These are phyloP conservation scores for Eriocheir sinensis DNA, from an alignment of 1,140 invertebrate species.

Conservation along the genomic window DNA sequence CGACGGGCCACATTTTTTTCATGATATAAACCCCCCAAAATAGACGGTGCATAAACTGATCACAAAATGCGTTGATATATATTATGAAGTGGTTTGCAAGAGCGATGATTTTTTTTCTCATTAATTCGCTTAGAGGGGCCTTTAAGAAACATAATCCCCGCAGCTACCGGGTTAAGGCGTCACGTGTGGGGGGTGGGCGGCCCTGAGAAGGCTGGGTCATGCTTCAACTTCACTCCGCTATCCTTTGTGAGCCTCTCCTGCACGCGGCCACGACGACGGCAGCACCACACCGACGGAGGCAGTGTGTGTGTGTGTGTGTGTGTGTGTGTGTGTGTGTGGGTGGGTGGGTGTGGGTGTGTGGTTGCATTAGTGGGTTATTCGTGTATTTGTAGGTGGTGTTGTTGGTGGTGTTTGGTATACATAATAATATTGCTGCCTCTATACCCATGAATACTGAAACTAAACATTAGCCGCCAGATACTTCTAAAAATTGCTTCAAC, in stretches of 20 bases:
- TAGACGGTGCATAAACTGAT: too few relatives aligned
- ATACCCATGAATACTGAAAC: slow-evolving; percentile 25
- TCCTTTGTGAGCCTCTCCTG: too few relatives aligned
- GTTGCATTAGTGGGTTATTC: not conserved
- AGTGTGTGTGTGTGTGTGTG: slow-evolving; percentile 21
- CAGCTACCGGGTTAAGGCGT: too few relatives aligned
- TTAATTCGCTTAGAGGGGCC: too few relatives aligned
- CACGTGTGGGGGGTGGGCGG: not conserved
- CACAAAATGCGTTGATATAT: too few relatives aligned
- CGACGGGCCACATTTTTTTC: too few relatives aligned
- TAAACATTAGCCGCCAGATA: slow-evolving; percentile 2
- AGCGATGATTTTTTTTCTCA: too few relatives aligned
- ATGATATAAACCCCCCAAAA: too few relatives aligned
- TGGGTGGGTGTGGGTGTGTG: not conserved
- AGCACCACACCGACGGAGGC: not conserved
- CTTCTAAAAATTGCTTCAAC: not conserved
- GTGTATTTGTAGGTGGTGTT: slow-evolving; percentile 5
- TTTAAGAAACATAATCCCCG: too few relatives aligned
- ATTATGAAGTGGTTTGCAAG: too few relatives aligned
- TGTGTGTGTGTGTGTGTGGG: slow-evolving; percentile 4
- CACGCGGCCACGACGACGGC: not conserved
- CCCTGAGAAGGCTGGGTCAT: slow-evolving; percentile 65
- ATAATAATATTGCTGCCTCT: not conserved
- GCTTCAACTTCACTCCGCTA: slow-evolving; percentile 70
- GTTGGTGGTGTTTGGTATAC: not conserved